Evolutionary conservation across 2,888 invertebrate genomes (phyloP), one percentile per base, ranked within the genome.

Genomic region (Acleris emargana): DNA sequence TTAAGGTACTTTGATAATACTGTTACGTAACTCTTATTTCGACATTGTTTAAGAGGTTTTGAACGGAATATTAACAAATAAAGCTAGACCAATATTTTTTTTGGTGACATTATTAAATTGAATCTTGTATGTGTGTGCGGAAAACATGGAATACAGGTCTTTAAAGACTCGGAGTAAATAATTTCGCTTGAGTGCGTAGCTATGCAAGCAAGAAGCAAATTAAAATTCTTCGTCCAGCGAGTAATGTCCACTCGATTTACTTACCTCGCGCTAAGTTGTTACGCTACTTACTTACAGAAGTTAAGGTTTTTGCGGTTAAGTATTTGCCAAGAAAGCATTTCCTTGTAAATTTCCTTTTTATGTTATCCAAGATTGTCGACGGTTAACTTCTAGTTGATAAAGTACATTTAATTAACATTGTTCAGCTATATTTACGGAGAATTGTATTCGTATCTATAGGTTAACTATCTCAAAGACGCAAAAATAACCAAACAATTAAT

Each of bases 1-100:
- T 92, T 63, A 89, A 89, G 84, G 91, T 92, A 71, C 59, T 64
- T 67, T 45, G 9, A 16, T 13, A 16, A 9, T n/a, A 11, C 47
- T 53, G 17, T 52, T n/a, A 54, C 49, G 52, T 62, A 6, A n/a
- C 17, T 17, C 2, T n/a, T 45, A 16, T 17, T 38, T n/a, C 4
- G 20, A 22, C n/a, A n/a, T n/a, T 45, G 7, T 43, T 43, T 6
- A 16, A 16, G 42, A 16, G 32, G 3, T 38, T 9, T 13, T 11
- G 3, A 11, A 38, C 32, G 7, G 9, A 38, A 38, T 38, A 3
- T 38, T 38, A 13, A 38, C 9, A 2, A 11, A 38, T 38, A 28
- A 28, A 28, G 9, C 28, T 7, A 28, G 28, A 28, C 7, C 2
- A 28, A 28, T 28, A 25, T 5, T 9, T 32, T 32, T 32, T 9